Evolutionary conservation across 2,797 vertebrate species (phyloP).

Genomic region (Phylloscopus collybita): DNA sequence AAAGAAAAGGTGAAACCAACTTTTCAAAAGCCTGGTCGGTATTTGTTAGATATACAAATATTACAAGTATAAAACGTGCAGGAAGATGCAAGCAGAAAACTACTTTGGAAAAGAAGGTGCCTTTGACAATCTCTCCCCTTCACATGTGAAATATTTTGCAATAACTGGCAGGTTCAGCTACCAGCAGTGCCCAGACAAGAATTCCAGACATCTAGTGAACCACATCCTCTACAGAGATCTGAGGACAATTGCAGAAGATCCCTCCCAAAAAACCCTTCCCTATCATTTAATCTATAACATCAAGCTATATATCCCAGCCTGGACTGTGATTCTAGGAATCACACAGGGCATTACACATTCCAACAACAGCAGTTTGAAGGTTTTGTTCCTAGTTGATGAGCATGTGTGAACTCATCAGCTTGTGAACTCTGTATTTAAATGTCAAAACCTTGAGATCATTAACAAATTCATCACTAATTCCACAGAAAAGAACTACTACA

Average conservation of each 20-base stretch:
- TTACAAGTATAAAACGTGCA: neutral
- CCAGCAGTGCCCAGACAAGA: neutral
- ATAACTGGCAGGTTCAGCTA: neutral
- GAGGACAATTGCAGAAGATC: neutral
- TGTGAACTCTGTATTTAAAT: neutral
- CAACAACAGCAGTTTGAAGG: neutral
- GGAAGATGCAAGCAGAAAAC: neutral
- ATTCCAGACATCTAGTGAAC: neutral
- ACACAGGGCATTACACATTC: neutral
- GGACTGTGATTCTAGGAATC: neutral
- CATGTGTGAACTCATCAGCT: accelerated
- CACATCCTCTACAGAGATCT: neutral
- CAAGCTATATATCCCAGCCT: neutral
- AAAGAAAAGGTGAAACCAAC: neutral
- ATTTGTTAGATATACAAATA: neutral
- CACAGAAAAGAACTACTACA: neutral
- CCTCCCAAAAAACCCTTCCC: neutral
- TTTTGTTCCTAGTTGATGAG: neutral
- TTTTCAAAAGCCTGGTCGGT: neutral
- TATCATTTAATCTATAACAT: neutral
- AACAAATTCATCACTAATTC: neutral
- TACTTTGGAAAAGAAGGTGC: neutral
- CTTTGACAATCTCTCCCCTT: neutral
- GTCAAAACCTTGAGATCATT: neutral
- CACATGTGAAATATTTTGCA: neutral